Percentiles rank a stretch among this genome's conserved stretches.
phyloP scores from a whole-genome alignment of 1,140 invertebrate genomes.

The Drosophila saltans region DNA sequence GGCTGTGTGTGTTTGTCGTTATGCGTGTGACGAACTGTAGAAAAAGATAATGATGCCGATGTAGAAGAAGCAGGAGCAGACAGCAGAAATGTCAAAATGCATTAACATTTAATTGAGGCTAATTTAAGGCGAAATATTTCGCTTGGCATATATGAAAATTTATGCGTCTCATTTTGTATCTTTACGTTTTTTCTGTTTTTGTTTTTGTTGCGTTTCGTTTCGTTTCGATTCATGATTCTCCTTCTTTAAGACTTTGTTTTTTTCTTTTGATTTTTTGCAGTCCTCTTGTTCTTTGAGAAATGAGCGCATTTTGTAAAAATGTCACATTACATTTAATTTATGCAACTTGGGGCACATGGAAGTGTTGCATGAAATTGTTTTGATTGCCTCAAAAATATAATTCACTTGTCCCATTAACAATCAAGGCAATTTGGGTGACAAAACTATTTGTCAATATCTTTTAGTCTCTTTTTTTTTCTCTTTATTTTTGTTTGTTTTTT shows the following conservation, averaged over 20 bases:
- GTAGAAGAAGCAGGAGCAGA: slow-evolving; percentile 28
- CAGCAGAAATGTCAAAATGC: slow-evolving; percentile 82
- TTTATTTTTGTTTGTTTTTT: not conserved
- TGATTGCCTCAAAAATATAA: slow-evolving; percentile 40
- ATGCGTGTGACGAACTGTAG: slow-evolving; percentile 2
- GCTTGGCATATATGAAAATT: slow-evolving; percentile 76
- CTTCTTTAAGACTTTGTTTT: not conserved
- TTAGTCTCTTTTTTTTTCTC: not conserved
- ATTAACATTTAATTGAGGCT: slow-evolving; percentile 83
- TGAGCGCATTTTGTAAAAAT: slow-evolving; percentile 83
- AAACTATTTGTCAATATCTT: slow-evolving; percentile 14
- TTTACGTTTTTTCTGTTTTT: slow-evolving; percentile 37
- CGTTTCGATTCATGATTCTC: slow-evolving; percentile 19
- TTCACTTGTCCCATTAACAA: slow-evolving; percentile 17
- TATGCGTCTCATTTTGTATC: slow-evolving; percentile 73
- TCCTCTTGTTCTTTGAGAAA: slow-evolving; percentile 73
- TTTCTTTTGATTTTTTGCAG: slow-evolving; percentile 44
- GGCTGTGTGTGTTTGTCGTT: slow-evolving; percentile 39
- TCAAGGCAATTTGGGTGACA: slow-evolving; percentile 18
- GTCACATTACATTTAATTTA: slow-evolving; percentile 83
- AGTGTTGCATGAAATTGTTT: slow-evolving; percentile 76
- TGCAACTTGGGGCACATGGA: slow-evolving; percentile 59
- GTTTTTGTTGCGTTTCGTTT: slow-evolving; percentile 29
- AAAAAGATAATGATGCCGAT: slow-evolving; percentile 23
- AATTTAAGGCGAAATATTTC: slow-evolving; percentile 83